Evolutionary conservation across 2,888 invertebrate species (phyloP), one percentile per base, ranked within the genome.

Genomic region (Pteria penguin): DNA sequence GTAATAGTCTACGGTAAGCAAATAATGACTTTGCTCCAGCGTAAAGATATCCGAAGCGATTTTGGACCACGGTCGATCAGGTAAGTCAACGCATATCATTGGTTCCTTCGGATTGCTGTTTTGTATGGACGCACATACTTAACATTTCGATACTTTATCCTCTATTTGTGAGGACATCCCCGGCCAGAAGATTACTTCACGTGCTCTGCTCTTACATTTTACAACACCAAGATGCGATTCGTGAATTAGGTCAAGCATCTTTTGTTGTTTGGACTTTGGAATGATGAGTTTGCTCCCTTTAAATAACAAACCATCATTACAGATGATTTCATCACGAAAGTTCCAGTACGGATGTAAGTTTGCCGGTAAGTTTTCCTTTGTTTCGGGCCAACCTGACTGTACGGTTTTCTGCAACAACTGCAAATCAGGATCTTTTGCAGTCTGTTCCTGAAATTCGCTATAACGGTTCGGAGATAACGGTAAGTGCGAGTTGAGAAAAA

Each of bases 1-100:
- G 52, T 36, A 79, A 45, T 68, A 74, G 36, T 76, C 76, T n/a
- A 70, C 71, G 5, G 32, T 45, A 18, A 74, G 45, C 33, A 79
- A 27, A 68, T 71, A 76, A 33, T 73, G 45, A 27, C 65, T 68
- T 18, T 31, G 29, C 29, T 69, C 14, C 4, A 52, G 52, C 32
- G 55, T 55, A 69, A 76, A 76, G 24, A 72, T 24, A 45, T 73
- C 69, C 22, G 69, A 24, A 31, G 52, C 63, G 4, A 76, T 5
- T 63, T 68, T 67, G 22, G 62, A 36, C 72, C 67, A 72, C n/a
- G 72, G 57, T 24, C 68, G 32, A 26, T 75, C 58, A 26, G 68
- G 62, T 27, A 76, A 26, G 18, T 76, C 76, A 24, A 24, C 22
- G 2, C 54, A 29, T 36, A 62, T 68, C 31, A 68, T 24, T 24